Evolutionary conservation across 2,888 invertebrate species (phyloP).

Genomic region (Drosophila testacea): DNA sequence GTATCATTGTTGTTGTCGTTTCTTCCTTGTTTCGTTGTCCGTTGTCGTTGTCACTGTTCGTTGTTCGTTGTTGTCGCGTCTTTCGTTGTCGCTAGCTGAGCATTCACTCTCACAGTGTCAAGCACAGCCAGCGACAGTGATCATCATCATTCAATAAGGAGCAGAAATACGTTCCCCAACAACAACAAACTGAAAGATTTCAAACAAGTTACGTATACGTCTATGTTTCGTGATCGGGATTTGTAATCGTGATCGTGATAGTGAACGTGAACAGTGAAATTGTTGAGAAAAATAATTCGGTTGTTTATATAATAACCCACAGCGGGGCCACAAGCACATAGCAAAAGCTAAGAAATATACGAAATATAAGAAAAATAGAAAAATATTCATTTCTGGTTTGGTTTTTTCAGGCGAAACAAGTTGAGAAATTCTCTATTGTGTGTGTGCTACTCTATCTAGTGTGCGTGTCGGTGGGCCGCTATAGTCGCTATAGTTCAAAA

Average conservation of each 20-base stretch:
- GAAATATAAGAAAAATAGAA: conserved; percentile 38
- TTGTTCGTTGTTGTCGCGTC: conserved; percentile 65
- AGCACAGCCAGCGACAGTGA: conserved; percentile 65
- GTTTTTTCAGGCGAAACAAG: conserved; percentile 70
- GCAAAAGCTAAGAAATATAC: conserved; percentile 15
- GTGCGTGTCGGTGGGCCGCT: conserved; percentile 67
- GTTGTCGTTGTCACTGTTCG: conserved; percentile 28
- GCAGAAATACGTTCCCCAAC: conserved; percentile 20
- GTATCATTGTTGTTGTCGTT: conserved; percentile 31
- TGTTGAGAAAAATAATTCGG: conserved; percentile 34
- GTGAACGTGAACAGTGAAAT: conserved; percentile 51
- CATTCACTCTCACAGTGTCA: conserved; percentile 65
- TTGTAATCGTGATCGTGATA: conserved; percentile 36
- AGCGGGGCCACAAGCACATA: conserved; percentile 33
- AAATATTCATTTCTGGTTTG: conserved; percentile 66
- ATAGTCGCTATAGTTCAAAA: conserved; percentile 63
- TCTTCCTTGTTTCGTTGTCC: conserved; percentile 41
- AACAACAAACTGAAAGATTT: not conserved
- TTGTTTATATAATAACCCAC: conserved; percentile 74
- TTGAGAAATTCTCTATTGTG: conserved; percentile 57
- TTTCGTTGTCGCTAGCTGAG: conserved; percentile 65
- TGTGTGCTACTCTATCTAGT: conserved; percentile 60
- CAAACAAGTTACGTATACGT: conserved; percentile 28
- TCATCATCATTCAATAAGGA: conserved; percentile 45
- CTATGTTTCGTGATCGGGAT: conserved; percentile 24